Evolutionary conservation across 2,113 vertebrate genomes (phyloP).

Genomic region (Engraulis encrasicolus): DNA sequence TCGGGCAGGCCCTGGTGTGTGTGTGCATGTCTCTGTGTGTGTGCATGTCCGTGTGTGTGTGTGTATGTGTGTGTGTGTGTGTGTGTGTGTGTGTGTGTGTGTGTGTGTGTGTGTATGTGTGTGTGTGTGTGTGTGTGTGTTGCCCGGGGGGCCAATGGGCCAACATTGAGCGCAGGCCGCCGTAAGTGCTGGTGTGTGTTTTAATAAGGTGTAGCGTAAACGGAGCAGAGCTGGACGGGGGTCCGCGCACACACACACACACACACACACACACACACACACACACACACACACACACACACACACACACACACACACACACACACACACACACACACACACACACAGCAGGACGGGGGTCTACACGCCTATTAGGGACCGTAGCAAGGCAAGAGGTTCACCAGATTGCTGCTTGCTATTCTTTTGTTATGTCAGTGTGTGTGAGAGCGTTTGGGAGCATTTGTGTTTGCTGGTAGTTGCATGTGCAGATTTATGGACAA

Average conservation of each 20-base stretch:
- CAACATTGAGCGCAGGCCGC: conserved; percentile 50
- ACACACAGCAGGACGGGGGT: no score
- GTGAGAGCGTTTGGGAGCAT: background rate
- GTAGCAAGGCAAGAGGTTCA: background rate
- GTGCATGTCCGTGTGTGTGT: no score
- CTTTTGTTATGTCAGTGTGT: background rate
- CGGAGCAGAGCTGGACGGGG: background rate
- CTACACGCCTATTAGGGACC: background rate
- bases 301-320: no score
- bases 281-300: no score
- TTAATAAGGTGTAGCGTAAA: background rate
- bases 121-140: no score
- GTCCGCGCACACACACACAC: background rate
- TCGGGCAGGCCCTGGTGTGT: conserved; percentile 2
- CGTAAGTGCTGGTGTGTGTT: conserved; percentile 48
- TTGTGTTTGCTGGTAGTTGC: background rate
- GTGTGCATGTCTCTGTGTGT: no score
- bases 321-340: no score
- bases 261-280: no score
- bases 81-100: no score
- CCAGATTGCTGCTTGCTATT: conserved; percentile 15
- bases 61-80: no score
- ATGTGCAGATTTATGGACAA: background rate
- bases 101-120: no score
- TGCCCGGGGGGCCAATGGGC: no score